Evolutionary conservation across 2,113 vertebrate genomes (phyloP).

Genomic region (Pseudopodoces humilis): DNA sequence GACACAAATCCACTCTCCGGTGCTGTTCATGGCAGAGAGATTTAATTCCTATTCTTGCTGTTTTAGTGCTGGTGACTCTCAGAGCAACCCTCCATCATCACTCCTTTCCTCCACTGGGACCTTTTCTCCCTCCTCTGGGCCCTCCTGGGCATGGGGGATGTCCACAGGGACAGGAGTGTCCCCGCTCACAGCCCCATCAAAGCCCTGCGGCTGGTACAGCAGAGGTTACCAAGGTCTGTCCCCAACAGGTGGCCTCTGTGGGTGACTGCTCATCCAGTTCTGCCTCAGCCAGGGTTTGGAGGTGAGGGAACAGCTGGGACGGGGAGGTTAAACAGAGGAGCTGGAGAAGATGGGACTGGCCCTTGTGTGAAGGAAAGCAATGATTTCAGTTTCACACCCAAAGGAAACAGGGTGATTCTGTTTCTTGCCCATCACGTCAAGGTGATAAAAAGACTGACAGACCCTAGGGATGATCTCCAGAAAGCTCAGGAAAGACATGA

Average conservation of each 20-base stretch:
- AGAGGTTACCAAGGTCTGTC: not conserved
- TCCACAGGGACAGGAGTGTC: not conserved
- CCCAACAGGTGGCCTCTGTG: not conserved
- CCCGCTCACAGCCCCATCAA: fast-evolving
- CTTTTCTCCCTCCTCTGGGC: not conserved
- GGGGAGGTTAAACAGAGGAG: not conserved
- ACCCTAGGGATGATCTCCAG: not conserved
- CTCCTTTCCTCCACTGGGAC: not conserved
- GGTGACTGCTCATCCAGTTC: not conserved
- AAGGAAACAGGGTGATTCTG: fast-evolving
- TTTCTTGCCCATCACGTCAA: too few relatives aligned
- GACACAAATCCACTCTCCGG: not conserved
- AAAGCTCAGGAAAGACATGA: not conserved
- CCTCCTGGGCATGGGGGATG: not conserved
- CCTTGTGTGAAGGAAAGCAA: not conserved
- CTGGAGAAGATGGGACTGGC: not conserved
- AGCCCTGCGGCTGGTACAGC: not conserved
- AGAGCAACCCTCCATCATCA: not conserved
- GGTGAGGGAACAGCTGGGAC: not conserved
- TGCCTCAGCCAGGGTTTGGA: not conserved
- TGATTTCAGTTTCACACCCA: not conserved
- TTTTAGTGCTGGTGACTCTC: not conserved
- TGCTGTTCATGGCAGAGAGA: not conserved
- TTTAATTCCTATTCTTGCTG: not conserved
- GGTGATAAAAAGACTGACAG: not conserved